Base-by-base conservation (phyloP, 2,113 vertebrate genomes). In the Mystacornis crossleyi region DNA sequence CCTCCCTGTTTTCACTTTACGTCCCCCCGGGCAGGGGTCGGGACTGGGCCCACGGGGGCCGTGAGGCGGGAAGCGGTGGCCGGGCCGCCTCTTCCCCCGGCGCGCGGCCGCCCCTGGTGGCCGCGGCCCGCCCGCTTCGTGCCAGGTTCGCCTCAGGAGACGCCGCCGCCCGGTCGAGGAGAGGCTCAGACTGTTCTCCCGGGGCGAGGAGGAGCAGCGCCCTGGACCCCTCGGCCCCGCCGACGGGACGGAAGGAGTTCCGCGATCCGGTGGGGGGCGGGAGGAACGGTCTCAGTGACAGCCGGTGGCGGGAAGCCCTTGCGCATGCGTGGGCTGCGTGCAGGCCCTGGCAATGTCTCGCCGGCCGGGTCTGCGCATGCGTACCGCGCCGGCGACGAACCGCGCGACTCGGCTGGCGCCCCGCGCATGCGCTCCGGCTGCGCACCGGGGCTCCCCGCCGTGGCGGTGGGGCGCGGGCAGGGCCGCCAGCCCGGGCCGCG, bases 211-310 rank as follows among this genome's bases (percentile, higher is more conserved):
- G 14, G 3, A 4, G 11, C 8, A 25, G 9, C 8, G 4, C 1
- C 15, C 31, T 0, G 7, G 2, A 3, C 3, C 9, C 29, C 18
- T 14, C 12, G 3, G 17, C 2, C 5, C 31, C 15, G 15, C 11
- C 0, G 11, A 1, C 9, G 5, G 11, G 4, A 6, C 26, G 3
- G 10, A 26, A 50, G 6, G 3, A 31, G 6, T 4, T 2, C 31
- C 12, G 4, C 13, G 0, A 4, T 14, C 0, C 43, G 2, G 6
- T 0, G 2, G 2, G 2, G 6, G 7, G 2, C 2, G 2, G 8
- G 3, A 8, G 9, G 12, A 14, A 9, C 9, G 14, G 5, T 5
- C 47, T 1, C 64, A 2, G 6, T 1, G 18, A 29, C 65, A 58
- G 31, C 33, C 9, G 0, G 2, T 13, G 81, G 71, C 75, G 75